Base-by-base conservation (phyloP, 2,888 invertebrate genomes). In the Sceliomorpha sp. region DNA sequence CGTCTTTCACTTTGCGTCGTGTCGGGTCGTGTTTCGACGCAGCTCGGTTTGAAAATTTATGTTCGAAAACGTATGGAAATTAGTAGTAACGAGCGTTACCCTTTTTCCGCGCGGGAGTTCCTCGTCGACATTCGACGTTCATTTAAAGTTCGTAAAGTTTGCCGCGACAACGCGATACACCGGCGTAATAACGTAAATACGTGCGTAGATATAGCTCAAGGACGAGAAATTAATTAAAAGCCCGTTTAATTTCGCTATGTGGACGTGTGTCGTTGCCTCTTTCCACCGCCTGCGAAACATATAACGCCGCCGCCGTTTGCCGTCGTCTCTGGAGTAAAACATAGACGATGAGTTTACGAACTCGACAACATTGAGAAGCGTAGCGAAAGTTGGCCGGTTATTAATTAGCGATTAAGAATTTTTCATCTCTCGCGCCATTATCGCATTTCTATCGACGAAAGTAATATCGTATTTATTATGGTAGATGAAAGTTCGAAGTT, bases 221-320 rank as follows among this genome's bases (percentile, higher is more conserved):
- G 24, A 39, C 31, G 48, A 53, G 51, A 58, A 71, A 76, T 75
- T 70, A 64, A 73, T 75, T 75, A 68, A 72, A 71, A 67, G 51
- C 42, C 42, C 58, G 72, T 71, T 72, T 73, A 72, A 72, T 70
- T 72, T 66, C 39, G 24, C 51, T 13, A 13, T 20, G 34, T 26
- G 44, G 36, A 17, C 26, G 42, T 24, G 32, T 17, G 59, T 48
- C 48, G 32, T 48, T 58, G 13, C 48, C 40, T 27, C 40, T 27
- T 26, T 42, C 34, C 26, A 27, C 59, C 12, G 15, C 5, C n/a
- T 26, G 39, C 32, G 12, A 26, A 50, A 50, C 50, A 12, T 17
- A 34, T 27, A 42, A 42, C 20, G 40, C 34, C 47, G 45, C 44
- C 44, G 45, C n/a, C n/a, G n/a, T n/a, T n/a, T n/a, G n/a, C n/a